Conservation (phyloP, 2,888 invertebrate species). For the Drepana falcataria region DNA sequence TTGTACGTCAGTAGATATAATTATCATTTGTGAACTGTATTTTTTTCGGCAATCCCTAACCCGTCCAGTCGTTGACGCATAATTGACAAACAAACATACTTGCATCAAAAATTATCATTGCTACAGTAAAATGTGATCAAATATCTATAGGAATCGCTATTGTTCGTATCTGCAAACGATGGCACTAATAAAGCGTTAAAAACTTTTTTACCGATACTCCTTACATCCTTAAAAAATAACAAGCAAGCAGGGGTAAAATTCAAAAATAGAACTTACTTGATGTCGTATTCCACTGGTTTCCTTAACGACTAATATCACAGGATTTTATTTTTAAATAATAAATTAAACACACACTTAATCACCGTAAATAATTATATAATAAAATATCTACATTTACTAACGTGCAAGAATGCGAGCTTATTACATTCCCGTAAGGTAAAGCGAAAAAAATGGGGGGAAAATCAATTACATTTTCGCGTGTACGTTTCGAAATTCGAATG, state of each 20-base stretch:
- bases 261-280: constrained; percentile 54
- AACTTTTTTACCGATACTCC: background rate
- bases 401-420: background rate
- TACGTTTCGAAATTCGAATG: constrained; percentile 24
- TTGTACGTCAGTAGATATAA: too few species aligned
- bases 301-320: constrained; percentile 73
- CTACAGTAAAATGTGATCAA: too few species aligned
- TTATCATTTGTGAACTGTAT: too few species aligned
- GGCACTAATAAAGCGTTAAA: too few species aligned
- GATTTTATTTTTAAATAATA: constrained; percentile 51
- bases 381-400: constrained; percentile 1
- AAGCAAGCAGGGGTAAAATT: constrained; percentile 6
- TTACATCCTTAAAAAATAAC: constrained; percentile 3
- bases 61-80: too few species aligned
- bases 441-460: background rate
- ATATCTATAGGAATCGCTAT: too few species aligned
- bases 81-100: too few species aligned
- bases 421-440: constrained; percentile 4
- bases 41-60: too few species aligned
- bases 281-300: constrained; percentile 29
- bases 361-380: constrained; percentile 30
- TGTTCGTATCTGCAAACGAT: too few species aligned
- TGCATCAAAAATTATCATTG: too few species aligned
- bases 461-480: constrained; percentile 30
- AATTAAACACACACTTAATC: constrained; percentile 26